These are phyloP conservation scores for Lissocephala sabroskyi DNA, from an alignment of 2,888 invertebrate genomes.

Conservation along the genomic window DNA sequence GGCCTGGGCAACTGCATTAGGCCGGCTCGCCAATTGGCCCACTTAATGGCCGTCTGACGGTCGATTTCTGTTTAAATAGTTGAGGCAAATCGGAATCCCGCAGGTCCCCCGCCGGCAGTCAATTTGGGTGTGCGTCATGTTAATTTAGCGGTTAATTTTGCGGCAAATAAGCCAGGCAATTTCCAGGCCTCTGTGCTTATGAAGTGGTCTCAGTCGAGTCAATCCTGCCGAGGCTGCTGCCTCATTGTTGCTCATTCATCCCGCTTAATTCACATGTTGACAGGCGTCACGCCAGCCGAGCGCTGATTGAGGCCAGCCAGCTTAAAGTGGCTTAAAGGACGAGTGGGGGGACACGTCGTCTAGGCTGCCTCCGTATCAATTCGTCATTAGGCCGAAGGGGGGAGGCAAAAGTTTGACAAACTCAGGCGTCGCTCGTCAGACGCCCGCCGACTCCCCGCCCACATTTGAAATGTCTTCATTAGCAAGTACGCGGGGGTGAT, in stretches of 20 bases:
- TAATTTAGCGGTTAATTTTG: conserved; percentile 15
- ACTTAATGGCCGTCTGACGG: background rate
- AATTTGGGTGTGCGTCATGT: no score
- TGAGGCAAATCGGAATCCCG: no score
- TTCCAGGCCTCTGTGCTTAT: no score
- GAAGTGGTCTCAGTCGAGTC: no score
- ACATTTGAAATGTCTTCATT: conserved; percentile 7
- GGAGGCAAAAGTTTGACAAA: no score
- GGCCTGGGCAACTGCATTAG: background rate
- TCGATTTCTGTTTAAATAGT: background rate
- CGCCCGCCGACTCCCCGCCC: conserved; percentile 9
- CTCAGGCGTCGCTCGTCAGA: no score
- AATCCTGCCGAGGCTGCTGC: background rate
- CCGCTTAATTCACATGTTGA: conserved; percentile 39
- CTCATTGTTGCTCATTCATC: conserved; percentile 23
- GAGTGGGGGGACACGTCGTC: no score
- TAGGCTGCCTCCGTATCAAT: no score
- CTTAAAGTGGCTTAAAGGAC: no score
- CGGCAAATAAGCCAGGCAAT: conserved; percentile 6
- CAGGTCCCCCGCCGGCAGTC: no score
- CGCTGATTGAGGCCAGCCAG: conserved; percentile 18
- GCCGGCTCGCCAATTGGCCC: background rate
- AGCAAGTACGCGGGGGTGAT: background rate
- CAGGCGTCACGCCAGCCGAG: conserved; percentile 28
- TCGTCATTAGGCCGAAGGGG: no score